phyloP scores from a whole-genome alignment of 1,140 invertebrate species.

The Chelonus insularis region DNA sequence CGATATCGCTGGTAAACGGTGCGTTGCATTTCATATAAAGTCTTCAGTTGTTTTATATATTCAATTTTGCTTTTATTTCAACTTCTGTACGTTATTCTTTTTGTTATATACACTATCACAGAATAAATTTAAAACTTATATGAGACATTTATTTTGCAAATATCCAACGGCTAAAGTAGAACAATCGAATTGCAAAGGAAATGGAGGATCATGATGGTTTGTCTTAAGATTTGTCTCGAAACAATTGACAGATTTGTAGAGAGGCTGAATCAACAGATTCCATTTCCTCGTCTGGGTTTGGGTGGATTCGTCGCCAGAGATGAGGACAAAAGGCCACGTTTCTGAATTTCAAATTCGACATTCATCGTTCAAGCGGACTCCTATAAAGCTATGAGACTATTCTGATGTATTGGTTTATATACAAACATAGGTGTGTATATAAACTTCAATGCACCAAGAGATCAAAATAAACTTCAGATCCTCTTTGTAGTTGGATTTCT shows the following conservation, averaged over 20 bases:
- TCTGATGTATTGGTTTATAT: constrained; percentile 11
- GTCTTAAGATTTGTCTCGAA: constrained; percentile 51
- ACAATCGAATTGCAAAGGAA: constrained; percentile 17
- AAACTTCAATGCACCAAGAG: not conserved
- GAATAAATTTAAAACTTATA: too few relatives aligned
- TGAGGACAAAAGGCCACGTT: constrained; percentile 49
- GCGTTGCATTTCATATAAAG: constrained; percentile 23
- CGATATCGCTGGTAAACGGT: constrained; percentile 24
- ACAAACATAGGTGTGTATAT: constrained; percentile 26
- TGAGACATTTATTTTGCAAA: too few relatives aligned
- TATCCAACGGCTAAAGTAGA: not conserved
- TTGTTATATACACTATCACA: too few relatives aligned
- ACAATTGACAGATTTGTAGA: constrained; percentile 60
- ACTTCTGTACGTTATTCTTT: not conserved
- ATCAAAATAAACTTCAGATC: too few relatives aligned
- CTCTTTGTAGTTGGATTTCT: too few relatives aligned
- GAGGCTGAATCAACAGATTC: constrained; percentile 15
- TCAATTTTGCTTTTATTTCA: not conserved
- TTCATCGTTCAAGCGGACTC: constrained; percentile 10
- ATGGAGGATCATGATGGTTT: constrained; percentile 16
- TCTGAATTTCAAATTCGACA: constrained; percentile 58
- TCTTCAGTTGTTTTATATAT: constrained; percentile 21
- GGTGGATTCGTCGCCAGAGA: not conserved
- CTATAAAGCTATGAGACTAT: too few relatives aligned
- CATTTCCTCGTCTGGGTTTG: not conserved